Conservation (phyloP, 2,113 vertebrate species). For the Rattus rattus region DNA sequence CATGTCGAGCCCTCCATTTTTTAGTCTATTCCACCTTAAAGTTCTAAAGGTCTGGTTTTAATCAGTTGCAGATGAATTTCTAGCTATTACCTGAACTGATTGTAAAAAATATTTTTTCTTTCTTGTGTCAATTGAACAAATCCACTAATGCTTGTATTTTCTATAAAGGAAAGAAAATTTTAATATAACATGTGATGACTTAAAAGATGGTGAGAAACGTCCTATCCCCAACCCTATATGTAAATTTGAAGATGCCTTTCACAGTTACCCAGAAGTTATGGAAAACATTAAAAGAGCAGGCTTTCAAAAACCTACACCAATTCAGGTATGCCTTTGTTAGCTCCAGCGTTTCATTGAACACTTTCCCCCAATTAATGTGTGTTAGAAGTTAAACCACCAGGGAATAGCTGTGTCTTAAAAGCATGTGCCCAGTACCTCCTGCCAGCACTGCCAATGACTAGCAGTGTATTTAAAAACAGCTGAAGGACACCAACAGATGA, state of each 20-base stretch:
- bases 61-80: not conserved
- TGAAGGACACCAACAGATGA: not conserved
- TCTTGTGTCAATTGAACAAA: constrained; percentile 35
- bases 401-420: not conserved
- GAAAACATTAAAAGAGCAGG: constrained; percentile 92
- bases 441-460: not conserved
- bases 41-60: not conserved
- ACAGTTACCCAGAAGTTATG: constrained; percentile 93
- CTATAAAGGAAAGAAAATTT: constrained; percentile 94
- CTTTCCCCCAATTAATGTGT: not conserved
- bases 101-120: not conserved
- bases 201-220: constrained; percentile 91
- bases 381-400: not conserved
- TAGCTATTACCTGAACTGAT: constrained; percentile 2
- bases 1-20: not conserved
- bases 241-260: constrained; percentile 94
- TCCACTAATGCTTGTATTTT: constrained; percentile 53
- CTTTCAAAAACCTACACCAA: constrained; percentile 95
- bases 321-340: constrained; percentile 90
- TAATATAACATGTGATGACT: constrained; percentile 93
- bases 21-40: not conserved
- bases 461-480: not conserved
- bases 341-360: not conserved
- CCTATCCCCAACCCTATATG: constrained; percentile 92
- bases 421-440: not conserved